Evolutionary conservation across 1,140 invertebrate species (phyloP), one percentile per base, ranked within the genome.

Genomic region (Nephotettix cincticeps): DNA sequence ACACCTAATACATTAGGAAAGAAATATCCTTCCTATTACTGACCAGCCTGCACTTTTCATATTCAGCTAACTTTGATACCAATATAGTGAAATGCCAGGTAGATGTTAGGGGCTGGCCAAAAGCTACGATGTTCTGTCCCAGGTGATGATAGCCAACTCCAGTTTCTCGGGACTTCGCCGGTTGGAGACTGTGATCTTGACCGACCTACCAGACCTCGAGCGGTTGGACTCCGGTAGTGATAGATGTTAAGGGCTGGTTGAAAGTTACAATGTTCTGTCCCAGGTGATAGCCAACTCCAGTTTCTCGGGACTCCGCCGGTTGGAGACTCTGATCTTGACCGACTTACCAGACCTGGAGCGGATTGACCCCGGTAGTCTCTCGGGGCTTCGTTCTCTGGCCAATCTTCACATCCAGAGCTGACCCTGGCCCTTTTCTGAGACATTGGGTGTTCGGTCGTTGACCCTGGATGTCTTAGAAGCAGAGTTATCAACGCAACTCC

Each of bases 401-500:
- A 72, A 58, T 19, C 58, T 78, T 11, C 11, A 66, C 3, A 11
- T 89, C 11, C 87, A 90, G 75, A 89, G 88, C 0, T 88, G 86
- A 82, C 45, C 23, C 29, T 70, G 27, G 88, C 19, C 21, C 1
- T 13, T 28, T 6, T 91, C 75, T 89, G 88, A 0, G 88, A 86
- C 83, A 85, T 87, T 0, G 76, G 84, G 83, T 77, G 83, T 89
- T 75, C 89, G 86, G 75, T 81, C 83, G 76, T 79, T 85, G 27
- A 83, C 87, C 40, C 86, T 92, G 67, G 86, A 90, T 76, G 86
- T 93, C 74, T 86, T 87, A 58, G 92, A 94, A 75, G 14, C 19
- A 25, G 1, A 29, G 17, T 66, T 71, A 25, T 45, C 27, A 0
- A 70, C 61, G 1, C 71, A 72, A 1, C 43, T 76, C n/a, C 32